Conservation (phyloP, 1,140 invertebrate genomes). For the Drosophila malerkotliana region DNA sequence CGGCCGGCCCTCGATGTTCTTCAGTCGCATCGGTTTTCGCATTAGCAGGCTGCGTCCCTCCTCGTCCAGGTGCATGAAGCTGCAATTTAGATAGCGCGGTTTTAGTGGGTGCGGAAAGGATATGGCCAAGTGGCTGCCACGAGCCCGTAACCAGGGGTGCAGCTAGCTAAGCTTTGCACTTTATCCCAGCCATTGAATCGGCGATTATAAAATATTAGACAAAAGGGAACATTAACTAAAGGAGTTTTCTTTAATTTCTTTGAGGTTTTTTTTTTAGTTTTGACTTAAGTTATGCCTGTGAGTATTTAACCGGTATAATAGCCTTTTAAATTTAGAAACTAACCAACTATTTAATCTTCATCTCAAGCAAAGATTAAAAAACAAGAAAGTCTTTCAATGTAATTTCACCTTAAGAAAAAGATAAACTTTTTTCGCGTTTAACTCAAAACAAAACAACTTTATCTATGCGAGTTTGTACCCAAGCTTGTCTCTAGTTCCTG, state of each 20-base stretch:
- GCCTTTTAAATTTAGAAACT: too few relatives aligned
- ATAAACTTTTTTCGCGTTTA: not conserved
- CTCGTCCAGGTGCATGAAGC: slow-evolving; percentile 80
- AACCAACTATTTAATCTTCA: too few relatives aligned
- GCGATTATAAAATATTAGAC: not conserved
- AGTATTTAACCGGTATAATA: too few relatives aligned
- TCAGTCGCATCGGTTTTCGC: slow-evolving; percentile 86
- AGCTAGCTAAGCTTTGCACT: slow-evolving; percentile 7
- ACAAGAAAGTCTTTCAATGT: too few relatives aligned
- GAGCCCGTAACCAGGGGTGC: not conserved
- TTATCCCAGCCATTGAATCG: slow-evolving; percentile 16
- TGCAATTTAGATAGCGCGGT: slow-evolving; percentile 34
- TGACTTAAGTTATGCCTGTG: too few relatives aligned
- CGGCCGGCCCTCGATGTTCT: slow-evolving; percentile 86
- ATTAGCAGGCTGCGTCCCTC: slow-evolving; percentile 82
- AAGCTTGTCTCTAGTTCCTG: slow-evolving; percentile 11
- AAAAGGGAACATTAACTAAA: not conserved
- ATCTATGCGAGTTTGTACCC: not conserved
- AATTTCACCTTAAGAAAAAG: not conserved
- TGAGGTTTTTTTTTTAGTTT: not conserved
- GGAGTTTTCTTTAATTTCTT: not conserved
- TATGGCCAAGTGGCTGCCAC: slow-evolving; percentile 4
- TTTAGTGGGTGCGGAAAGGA: slow-evolving; percentile 7
- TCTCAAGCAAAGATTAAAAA: not conserved
- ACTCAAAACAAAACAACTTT: not conserved